phyloP scores from a whole-genome alignment of 2,888 invertebrate species.

The Eristalis arbustorum region DNA sequence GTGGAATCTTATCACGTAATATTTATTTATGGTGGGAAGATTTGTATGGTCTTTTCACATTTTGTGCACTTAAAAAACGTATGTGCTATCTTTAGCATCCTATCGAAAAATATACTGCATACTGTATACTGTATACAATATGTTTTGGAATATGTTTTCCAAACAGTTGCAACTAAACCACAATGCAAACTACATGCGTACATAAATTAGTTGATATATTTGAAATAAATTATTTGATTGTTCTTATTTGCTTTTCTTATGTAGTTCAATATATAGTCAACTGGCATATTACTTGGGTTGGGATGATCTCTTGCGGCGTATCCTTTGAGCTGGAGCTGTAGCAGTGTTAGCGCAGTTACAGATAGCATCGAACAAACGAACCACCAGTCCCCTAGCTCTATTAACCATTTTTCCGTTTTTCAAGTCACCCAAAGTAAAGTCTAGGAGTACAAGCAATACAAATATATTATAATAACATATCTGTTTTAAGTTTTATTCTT shows the following conservation, averaged over 20 bases:
- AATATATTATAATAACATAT: not conserved
- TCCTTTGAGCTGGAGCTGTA: slow-evolving; percentile 81
- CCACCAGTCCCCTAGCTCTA: slow-evolving; percentile 83
- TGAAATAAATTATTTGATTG: slow-evolving; percentile 49
- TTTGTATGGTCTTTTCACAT: slow-evolving; percentile 44
- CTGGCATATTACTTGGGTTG: slow-evolving; percentile 44
- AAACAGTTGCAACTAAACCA: not conserved
- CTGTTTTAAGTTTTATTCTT: too few relatives aligned
- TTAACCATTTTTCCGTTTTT: slow-evolving; percentile 83
- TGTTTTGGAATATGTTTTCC: not conserved
- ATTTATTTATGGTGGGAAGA: slow-evolving; percentile 53
- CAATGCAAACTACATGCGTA: not conserved
- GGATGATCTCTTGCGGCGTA: slow-evolving; percentile 76
- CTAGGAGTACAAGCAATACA: slow-evolving; percentile 66
- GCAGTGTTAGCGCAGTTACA: slow-evolving; percentile 85
- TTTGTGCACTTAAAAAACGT: slow-evolving; percentile 57
- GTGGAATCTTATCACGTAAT: not conserved
- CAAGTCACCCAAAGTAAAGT: slow-evolving; percentile 80
- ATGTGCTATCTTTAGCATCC: slow-evolving; percentile 20
- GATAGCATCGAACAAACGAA: slow-evolving; percentile 84
- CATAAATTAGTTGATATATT: not conserved
- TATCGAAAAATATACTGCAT: slow-evolving; percentile 45
- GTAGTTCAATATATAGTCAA: not conserved
- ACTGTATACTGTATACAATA: too few relatives aligned
- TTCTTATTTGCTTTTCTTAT: slow-evolving; percentile 21